Evolutionary conservation across 1,140 invertebrate species (phyloP), one percentile per base, ranked within the genome.

Genomic region (Pseudomyrmex concolor): DNA sequence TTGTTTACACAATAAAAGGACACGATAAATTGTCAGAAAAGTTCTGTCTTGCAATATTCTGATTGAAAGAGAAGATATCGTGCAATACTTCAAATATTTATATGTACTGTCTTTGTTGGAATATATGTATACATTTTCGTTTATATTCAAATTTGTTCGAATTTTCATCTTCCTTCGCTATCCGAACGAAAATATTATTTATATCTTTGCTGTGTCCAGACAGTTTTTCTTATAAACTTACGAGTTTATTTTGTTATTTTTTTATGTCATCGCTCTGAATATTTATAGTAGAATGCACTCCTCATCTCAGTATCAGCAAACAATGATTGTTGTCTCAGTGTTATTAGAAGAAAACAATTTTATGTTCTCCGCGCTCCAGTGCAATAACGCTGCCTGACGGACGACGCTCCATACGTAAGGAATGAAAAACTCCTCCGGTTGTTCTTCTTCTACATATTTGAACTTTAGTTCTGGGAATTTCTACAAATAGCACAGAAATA

Each of bases 401-500:
- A 99, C 97, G 64, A 99, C 95, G 12, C 97, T 97, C 99, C 99
- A 99, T 54, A 99, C 97, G 93, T 99, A 99, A 9, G 99, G 99
- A 90, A 99, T 98, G 94, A 99, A 99, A 95, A 99, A 99, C 91
- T 99, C 99, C 93, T 99, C 99, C 0, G 99, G 99, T 82, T 98
- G 97, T 83, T 99, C 99, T 94, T 99, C 99, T 95, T 99, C 99
- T 0, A 99, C 99, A 92, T 99, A 99, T 88, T 99, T 98, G 94
- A 99, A 99, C 93, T 99, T 99, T 60, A 99, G 94, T 90, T 99
- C 99, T 1, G 99, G 99, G 93, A 99, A 99, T 97, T 99, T 99
- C 97, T 99, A 55, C 15, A 84, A 70, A 70, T 17, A 84, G 19
- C 2, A 10, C 25, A 50, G 51, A 60, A 59, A 86, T 45, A 3